phyloP scores from a whole-genome alignment of 2,888 invertebrate species.

The Luffia ferchaultella region DNA sequence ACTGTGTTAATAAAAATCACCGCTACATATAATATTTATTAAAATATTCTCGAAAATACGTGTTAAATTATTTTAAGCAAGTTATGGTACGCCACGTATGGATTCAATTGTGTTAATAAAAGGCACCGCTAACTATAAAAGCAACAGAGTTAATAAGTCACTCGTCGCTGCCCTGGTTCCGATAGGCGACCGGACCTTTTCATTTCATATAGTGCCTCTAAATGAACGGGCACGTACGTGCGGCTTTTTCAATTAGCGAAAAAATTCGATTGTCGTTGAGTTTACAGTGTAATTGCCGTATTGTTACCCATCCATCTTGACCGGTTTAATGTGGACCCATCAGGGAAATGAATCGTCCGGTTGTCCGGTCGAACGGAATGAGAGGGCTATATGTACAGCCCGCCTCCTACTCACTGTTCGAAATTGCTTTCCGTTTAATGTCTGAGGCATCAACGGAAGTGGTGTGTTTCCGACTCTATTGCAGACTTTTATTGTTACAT shows the following conservation, averaged over 20 bases:
- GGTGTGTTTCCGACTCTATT: conserved; percentile 28
- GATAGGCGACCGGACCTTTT: conserved; percentile 46
- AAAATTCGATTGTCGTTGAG: conserved; percentile 59
- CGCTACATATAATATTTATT: too few relatives aligned
- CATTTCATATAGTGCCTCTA: conserved; percentile 61
- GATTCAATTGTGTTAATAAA: conserved; percentile 61
- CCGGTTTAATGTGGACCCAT: conserved; percentile 57
- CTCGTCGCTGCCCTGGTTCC: conserved; percentile 22
- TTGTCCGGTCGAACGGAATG: conserved; percentile 36
- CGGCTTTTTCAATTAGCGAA: conserved; percentile 60
- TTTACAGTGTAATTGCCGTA: conserved; percentile 60
- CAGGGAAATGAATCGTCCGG: conserved; percentile 54
- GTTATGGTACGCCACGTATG: too few relatives aligned
- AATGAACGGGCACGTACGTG: conserved; percentile 47
- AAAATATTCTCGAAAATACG: too few relatives aligned
- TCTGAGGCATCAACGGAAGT: conserved; percentile 33
- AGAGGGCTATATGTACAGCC: conserved; percentile 28
- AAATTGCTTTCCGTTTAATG: conserved; percentile 45
- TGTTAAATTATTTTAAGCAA: too few relatives aligned
- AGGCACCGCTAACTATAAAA: conserved; percentile 48
- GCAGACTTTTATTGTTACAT: conserved; percentile 26
- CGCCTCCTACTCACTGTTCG: conserved; percentile 40
- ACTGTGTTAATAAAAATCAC: too few relatives aligned
- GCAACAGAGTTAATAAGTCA: conserved; percentile 58
- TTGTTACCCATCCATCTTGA: conserved; percentile 62